Percentiles rank a stretch among this genome's conserved stretches.
Conservation (phyloP, 1,140 invertebrate species). For the Argopecten irradians region DNA sequence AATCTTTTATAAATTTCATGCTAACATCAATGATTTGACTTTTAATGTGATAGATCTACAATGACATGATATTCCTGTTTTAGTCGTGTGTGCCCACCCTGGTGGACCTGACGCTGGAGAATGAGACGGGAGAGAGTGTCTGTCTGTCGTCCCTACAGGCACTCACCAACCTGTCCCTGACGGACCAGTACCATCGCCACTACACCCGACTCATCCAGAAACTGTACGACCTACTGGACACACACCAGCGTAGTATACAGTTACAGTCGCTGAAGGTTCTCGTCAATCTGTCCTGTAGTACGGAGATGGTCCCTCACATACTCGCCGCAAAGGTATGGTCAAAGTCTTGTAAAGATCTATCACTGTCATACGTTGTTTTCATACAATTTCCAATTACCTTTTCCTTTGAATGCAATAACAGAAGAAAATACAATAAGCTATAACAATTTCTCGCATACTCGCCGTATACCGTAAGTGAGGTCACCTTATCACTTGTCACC, state of each 20-base stretch:
- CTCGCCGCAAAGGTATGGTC: conserved; percentile 81
- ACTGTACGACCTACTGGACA: conserved; percentile 66
- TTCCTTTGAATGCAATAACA: too few species aligned
- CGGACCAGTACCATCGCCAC: conserved; percentile 64
- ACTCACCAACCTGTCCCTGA: conserved; percentile 73
- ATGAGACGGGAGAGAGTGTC: conserved; percentile 60
- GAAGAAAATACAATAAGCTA: too few species aligned
- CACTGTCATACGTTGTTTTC: too few species aligned
- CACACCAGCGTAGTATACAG: conserved; percentile 59
- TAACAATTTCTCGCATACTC: too few species aligned
- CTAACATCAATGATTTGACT: background rate
- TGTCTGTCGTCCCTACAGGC: conserved; percentile 71
- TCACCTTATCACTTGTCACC: too few species aligned
- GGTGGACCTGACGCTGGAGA: conserved; percentile 63
- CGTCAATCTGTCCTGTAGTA: conserved; percentile 83
- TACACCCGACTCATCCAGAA: conserved; percentile 68
- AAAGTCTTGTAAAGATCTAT: too few species aligned
- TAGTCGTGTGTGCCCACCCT: conserved; percentile 65
- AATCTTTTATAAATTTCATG: background rate
- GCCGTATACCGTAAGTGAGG: too few species aligned
- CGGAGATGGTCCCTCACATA: conserved; percentile 81
- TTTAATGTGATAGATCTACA: background rate
- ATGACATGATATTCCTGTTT: background rate
- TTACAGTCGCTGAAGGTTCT: conserved; percentile 81
- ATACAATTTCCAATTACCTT: too few species aligned